Conservation (phyloP, 2,888 invertebrate genomes). For the Apamea sordens region DNA sequence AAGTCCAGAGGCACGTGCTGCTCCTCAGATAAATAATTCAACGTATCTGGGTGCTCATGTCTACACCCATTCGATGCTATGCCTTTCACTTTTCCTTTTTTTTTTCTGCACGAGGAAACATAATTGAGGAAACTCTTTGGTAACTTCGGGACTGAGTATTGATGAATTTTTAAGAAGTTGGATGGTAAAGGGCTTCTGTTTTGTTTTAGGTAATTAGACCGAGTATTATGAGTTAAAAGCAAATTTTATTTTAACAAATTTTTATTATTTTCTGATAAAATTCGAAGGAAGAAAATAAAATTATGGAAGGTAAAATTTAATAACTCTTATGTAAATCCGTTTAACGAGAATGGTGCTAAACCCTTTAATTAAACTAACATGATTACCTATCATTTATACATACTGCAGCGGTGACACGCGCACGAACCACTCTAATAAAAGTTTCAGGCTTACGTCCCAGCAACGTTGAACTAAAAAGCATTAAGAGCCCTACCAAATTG, state of each 20-base stretch:
- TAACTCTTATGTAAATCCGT: conserved; percentile 20
- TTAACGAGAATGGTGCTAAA: conserved; percentile 27
- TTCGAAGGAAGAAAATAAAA: background rate
- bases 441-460: conserved; percentile 77
- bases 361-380: conserved; percentile 59
- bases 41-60: conserved; percentile 70
- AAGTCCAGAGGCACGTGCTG: conserved; percentile 83
- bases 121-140: conserved; percentile 63
- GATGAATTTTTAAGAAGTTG: conserved; percentile 58
- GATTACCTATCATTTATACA: conserved; percentile 53
- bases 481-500: conserved; percentile 83
- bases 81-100: conserved; percentile 74
- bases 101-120: conserved; percentile 72
- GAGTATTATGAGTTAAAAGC: background rate
- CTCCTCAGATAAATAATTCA: conserved; percentile 86
- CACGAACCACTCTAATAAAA: conserved; percentile 73
- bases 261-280: conserved; percentile 1
- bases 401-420: conserved; percentile 53
- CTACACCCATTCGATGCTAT: conserved; percentile 76
- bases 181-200: background rate
- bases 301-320: conserved; percentile 25
- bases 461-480: conserved; percentile 83
- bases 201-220: conserved; percentile 10
- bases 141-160: conserved; percentile 38
- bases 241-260: background rate